Evolutionary conservation across 2,113 vertebrate species (phyloP).

Genomic region (Oenanthe melanoleuca): DNA sequence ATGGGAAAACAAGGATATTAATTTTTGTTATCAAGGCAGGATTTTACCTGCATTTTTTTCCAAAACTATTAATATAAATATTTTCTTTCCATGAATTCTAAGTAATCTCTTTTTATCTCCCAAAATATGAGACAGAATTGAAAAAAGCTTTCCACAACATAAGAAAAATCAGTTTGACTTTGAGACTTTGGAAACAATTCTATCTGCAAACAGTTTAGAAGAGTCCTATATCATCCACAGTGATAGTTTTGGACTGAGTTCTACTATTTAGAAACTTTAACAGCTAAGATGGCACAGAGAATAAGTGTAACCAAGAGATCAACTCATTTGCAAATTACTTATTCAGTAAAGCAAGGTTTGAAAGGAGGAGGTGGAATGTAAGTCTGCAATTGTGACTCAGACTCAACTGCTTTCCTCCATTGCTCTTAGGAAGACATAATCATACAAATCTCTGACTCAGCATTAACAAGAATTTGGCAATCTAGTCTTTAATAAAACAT

Average conservation of each 20-base stretch:
- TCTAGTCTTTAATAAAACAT: neutral
- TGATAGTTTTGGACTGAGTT: neutral
- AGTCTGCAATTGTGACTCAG: slow-evolving; percentile 28
- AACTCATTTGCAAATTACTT: slow-evolving; percentile 19
- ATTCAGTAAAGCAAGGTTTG: slow-evolving; percentile 14
- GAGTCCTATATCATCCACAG: neutral
- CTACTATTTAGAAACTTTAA: neutral
- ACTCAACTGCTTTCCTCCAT: neutral
- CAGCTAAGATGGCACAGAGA: neutral
- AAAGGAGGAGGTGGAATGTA: slow-evolving; percentile 32
- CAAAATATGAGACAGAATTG: neutral
- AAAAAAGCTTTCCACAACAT: neutral
- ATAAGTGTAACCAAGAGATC: neutral
- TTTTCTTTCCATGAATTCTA: neutral
- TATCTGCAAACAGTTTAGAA: neutral
- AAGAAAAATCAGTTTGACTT: neutral
- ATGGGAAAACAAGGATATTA: neutral
- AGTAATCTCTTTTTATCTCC: neutral
- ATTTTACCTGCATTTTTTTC: neutral
- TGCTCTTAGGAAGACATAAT: neutral
- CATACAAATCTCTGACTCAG: slow-evolving; percentile 9
- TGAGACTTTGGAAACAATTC: neutral
- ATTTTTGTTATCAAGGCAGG: neutral
- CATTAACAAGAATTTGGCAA: neutral
- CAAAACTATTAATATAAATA: neutral